Evolutionary conservation across 2,797 vertebrate species (phyloP), one percentile per base, ranked within the genome.

Genomic region (Sebastiscus albofasciatus): DNA sequence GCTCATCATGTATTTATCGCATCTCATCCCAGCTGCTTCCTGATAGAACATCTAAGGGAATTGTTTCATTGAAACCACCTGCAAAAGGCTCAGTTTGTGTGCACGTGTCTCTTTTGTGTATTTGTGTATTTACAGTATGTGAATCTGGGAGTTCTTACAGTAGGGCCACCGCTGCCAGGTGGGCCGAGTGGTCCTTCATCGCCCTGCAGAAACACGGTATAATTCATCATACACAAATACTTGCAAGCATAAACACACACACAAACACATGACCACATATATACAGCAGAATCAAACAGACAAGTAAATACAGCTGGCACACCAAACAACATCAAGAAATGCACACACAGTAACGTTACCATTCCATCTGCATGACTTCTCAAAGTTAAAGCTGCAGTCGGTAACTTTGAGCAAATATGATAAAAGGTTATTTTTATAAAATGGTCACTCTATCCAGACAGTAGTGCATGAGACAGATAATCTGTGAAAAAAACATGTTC

Each of bases 121-220:
- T 78, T 5, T 75, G 33, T 22, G 42, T 72, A 29, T 68, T 8
- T 39, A 54, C 27, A 66, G n/a, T 33, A 59, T 49, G 33, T 73
- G 34, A 8, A 34, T 75, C 1, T 75, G 8, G 14, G 59, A 72
- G 60, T 77, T 96, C 97, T 95, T 97, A 99, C 98, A 88, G 87
- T 95, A 69, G 96, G 95, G 74, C 98, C 98, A 0, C 94, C 62
- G 67, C 89, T 94, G 89, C 98, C 98, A 84, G 92, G 87, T 75
- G 97, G 96, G 90, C 98, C 98, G 36, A 92, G 46, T 72, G 96
- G 96, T 93, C 98, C 98, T 94, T 98, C 96, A 86, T 98, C 98
- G 78, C 98, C 98, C 98, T 99, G 92, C 79, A 93, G 75, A 93
- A 84, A 93, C 72, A 94, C 52, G 34, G 87, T 7, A 72, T 8